Evolutionary conservation across 2,888 invertebrate genomes (phyloP), one percentile per base, ranked within the genome.

Genomic region (Xylocampa areola): DNA sequence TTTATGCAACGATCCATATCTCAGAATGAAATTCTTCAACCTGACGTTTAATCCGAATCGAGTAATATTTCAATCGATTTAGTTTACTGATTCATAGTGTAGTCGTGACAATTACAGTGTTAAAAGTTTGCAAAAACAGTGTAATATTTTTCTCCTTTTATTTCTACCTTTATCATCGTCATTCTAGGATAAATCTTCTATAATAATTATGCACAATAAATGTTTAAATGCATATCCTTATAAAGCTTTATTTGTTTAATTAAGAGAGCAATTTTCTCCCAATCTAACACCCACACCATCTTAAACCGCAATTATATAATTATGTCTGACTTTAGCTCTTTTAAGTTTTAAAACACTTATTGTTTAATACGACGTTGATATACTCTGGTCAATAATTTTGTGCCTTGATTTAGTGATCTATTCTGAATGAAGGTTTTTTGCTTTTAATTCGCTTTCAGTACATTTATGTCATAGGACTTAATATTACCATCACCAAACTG

Each of bases 1-100:
- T 73, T 77, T 75, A 77, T 60, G 62, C 67, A 55, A 33, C 58
- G 74, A 79, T 72, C 37, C 40, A 44, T 68, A 75, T 75, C 75
- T 74, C 65, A 72, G 51, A 52, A 63, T 63, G 41, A 68, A 68
- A 74, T 74, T 68, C 72, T 71, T 62, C 32, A 62, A 68, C 27
- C 53, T 72, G 68, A 62, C 60, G 47, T 66, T 61, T 60, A 68
- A 68, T 64, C 43, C 57, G 55, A 36, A 39, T 44, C 27, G 33
- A 52, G 37, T 60, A 50, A 59, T 51, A 68, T 68, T 58, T 55
- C 50, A 55, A 62, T 68, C 48, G 58, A 63, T 57, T 63, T 68
- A 68, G 40, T 52, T 57, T 37, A 52, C 36, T 36, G 51, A 68
- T 58, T 49, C 40, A 58, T 62, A 54, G 61, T 47, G 39, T 43